Evolutionary conservation across 2,888 invertebrate species (phyloP).

Genomic region (Tetrapedia diversipes): DNA sequence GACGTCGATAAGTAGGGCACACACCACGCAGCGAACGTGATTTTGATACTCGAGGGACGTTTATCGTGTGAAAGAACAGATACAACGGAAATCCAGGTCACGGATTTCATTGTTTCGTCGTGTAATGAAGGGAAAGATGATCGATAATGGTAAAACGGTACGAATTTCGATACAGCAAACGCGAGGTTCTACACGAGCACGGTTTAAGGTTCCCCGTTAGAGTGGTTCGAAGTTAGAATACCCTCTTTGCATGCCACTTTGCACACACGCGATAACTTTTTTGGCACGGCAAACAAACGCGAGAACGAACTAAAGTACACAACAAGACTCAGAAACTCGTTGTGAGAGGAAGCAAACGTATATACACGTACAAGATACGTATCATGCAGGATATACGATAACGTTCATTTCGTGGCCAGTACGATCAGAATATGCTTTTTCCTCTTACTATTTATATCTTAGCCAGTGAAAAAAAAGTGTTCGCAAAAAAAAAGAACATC

Average conservation of each 20-base stretch:
- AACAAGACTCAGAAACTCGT: slow-evolving; percentile 35
- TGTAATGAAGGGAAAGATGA: slow-evolving; percentile 15
- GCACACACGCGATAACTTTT: slow-evolving; percentile 10
- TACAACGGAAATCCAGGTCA: background rate
- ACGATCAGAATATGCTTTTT: background rate
- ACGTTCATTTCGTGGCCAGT: slow-evolving; percentile 63
- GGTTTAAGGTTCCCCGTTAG: slow-evolving; percentile 6
- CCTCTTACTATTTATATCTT: background rate
- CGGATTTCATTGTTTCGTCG: background rate
- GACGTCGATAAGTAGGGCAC: background rate
- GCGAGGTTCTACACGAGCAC: background rate
- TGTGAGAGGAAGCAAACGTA: slow-evolving; percentile 48
- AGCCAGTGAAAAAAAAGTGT: background rate
- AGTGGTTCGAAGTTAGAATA: slow-evolving; percentile 8
- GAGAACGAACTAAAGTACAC: slow-evolving; percentile 28
- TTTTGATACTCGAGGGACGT: background rate
- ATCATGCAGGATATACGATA: slow-evolving; percentile 64
- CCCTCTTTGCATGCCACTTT: slow-evolving; percentile 31
- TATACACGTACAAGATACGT: slow-evolving; percentile 45
- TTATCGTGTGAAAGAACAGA: background rate
- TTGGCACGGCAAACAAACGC: slow-evolving; percentile 12
- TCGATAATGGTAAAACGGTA: slow-evolving; percentile 5
- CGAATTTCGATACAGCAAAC: background rate
- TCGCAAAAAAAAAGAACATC: background rate
- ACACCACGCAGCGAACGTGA: background rate